Conservation (phyloP, 2,113 vertebrate genomes). For the Rhea pennata region DNA sequence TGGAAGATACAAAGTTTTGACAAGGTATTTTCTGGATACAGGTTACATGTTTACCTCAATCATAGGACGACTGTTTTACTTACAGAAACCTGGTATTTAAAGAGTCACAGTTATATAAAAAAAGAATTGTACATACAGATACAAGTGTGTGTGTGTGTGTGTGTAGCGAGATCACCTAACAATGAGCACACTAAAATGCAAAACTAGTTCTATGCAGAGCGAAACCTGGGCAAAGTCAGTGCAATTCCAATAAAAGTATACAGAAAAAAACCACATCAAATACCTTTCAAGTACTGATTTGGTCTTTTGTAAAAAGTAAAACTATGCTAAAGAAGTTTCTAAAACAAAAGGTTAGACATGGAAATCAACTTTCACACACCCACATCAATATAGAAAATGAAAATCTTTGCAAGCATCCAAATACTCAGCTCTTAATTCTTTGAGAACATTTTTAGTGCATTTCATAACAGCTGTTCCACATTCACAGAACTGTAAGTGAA, state of each 20-base stretch:
- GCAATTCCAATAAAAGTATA: neutral
- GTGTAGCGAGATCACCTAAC: neutral
- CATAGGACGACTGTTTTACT: neutral
- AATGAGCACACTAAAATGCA: neutral
- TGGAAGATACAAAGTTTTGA: neutral
- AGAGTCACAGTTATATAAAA: neutral
- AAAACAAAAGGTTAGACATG: neutral
- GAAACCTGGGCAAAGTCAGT: slow-evolving; percentile 9
- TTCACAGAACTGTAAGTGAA: neutral
- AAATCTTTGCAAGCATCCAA: slow-evolving; percentile 9
- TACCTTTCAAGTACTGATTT: neutral
- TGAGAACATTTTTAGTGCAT: neutral
- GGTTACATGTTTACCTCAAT: fast-evolving
- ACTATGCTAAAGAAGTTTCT: slow-evolving; percentile 8
- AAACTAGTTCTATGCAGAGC: neutral
- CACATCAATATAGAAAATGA: neutral
- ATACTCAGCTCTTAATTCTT: neutral
- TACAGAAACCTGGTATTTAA: neutral
- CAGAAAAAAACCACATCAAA: slow-evolving; percentile 46
- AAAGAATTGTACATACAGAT: neutral
- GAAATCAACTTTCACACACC: neutral
- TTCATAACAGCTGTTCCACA: neutral
- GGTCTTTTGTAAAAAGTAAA: slow-evolving; percentile 27
- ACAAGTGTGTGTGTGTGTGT: neutral
- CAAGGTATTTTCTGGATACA: neutral